Conservation (phyloP, 2,113 vertebrate genomes). For the Centropus unirufus region DNA sequence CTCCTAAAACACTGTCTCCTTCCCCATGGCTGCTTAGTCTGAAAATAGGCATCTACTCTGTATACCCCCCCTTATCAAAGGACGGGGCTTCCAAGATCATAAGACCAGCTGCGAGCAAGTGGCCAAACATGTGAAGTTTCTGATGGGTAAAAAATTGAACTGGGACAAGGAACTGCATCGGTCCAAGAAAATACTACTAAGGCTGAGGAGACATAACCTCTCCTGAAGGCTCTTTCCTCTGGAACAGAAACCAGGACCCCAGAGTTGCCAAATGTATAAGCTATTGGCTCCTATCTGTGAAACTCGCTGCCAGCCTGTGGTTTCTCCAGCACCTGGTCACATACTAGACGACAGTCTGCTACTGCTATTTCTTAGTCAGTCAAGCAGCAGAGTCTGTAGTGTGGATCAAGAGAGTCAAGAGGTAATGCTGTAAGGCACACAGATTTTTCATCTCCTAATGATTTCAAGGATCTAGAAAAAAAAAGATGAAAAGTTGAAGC, state of each 20-base stretch:
- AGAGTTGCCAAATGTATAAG: not conserved
- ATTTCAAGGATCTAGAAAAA: not conserved
- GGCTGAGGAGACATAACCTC: not conserved
- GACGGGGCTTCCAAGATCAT: not conserved
- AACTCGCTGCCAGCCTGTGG: not conserved
- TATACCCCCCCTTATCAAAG: not conserved
- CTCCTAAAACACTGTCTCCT: not conserved
- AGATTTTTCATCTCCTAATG: not conserved
- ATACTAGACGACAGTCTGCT: not conserved
- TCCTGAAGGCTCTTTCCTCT: not conserved
- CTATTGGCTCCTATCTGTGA: not conserved
- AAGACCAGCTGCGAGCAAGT: not conserved
- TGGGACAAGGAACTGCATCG: not conserved
- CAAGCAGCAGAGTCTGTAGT: not conserved
- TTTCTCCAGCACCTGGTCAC: not conserved
- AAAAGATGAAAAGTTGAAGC: not conserved
- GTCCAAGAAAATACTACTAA: not conserved
- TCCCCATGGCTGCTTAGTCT: not conserved
- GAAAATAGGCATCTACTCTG: not conserved
- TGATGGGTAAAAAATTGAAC: not conserved
- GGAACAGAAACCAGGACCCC: not conserved
- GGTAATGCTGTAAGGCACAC: not conserved
- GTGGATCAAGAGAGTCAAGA: not conserved
- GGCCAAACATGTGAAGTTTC: not conserved
- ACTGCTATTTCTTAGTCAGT: not conserved